Percentiles rank a stretch among this genome's conserved stretches.
Evolutionary conservation across 2,888 invertebrate genomes (phyloP).

Genomic region (Meteorus colon): DNA sequence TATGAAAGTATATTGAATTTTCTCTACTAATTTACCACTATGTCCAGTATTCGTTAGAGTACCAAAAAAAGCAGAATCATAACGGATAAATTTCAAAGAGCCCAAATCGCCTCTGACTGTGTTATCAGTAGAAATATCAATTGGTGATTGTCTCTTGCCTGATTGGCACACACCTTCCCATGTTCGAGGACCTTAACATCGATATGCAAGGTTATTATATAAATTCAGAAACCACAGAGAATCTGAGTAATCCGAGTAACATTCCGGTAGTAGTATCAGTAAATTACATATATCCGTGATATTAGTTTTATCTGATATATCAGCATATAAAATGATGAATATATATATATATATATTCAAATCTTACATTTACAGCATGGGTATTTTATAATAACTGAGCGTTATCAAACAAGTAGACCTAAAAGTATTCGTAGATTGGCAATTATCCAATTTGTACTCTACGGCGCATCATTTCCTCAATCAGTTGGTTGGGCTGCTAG

Average conservation of each 20-base stretch:
- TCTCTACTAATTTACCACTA: slow-evolving; percentile 76
- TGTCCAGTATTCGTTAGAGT: slow-evolving; percentile 81
- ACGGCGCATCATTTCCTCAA: slow-evolving; percentile 58
- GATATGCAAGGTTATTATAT: not conserved
- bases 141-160: slow-evolving; percentile 84
- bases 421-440: slow-evolving; percentile 52
- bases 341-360: not conserved
- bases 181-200: slow-evolving; percentile 64
- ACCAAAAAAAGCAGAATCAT: slow-evolving; percentile 75
- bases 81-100: slow-evolving; percentile 77
- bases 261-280: no score
- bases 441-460: slow-evolving; percentile 56
- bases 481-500: slow-evolving; percentile 50
- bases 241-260: no score
- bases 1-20: not conserved
- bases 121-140: slow-evolving; percentile 79
- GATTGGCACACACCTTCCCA: slow-evolving; percentile 81
- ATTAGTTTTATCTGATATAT: no score
- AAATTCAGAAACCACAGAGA: not conserved
- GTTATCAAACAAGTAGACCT: slow-evolving; percentile 53
- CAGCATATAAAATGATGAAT: no score
- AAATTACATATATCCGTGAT: no score
- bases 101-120: slow-evolving; percentile 74
- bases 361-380: slow-evolving; percentile 19
- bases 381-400: slow-evolving; percentile 48